These are phyloP conservation scores for Acleris sparsana DNA, from an alignment of 2,888 invertebrate species.

Conservation along the genomic window DNA sequence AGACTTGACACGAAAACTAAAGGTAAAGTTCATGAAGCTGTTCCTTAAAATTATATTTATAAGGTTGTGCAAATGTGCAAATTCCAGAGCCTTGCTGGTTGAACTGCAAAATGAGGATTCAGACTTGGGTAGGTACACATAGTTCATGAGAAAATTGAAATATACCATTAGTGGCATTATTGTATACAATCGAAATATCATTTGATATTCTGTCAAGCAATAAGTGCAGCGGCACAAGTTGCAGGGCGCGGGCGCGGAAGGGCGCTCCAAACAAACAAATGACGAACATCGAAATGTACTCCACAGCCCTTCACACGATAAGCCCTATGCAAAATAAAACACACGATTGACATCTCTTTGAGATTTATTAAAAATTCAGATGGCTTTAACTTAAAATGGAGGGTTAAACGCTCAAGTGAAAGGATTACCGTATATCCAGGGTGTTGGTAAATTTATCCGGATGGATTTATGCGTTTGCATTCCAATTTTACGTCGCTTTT, in stretches of 20 bases:
- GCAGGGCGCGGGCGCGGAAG: conserved; percentile 48
- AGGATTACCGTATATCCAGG: conserved; percentile 66
- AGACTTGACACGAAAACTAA: no score
- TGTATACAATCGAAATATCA: conserved; percentile 62
- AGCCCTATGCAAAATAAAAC: conserved; percentile 83
- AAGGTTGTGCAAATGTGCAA: no score
- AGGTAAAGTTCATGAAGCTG: no score
- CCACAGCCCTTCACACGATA: conserved; percentile 69
- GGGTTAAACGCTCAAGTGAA: conserved; percentile 78
- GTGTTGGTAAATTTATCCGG: conserved; percentile 49
- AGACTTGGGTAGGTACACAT: neutral
- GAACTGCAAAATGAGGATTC: no score
- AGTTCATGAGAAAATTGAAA: neutral
- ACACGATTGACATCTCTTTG: conserved; percentile 82
- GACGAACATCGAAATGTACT: conserved; percentile 82
- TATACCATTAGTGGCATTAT: conserved; percentile 9
- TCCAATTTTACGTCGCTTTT: conserved; percentile 4
- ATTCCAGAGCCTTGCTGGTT: no score
- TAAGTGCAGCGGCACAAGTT: conserved; percentile 62
- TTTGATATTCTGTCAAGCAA: conserved; percentile 75
- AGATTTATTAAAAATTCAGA: conserved; percentile 83
- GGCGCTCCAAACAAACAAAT: conserved; percentile 72
- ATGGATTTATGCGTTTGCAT: conserved; percentile 43
- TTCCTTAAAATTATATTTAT: no score
- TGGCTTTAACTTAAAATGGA: conserved; percentile 75